These are phyloP conservation scores for Pheosia gnoma DNA, from an alignment of 2,888 invertebrate genomes.

Conservation along the genomic window DNA sequence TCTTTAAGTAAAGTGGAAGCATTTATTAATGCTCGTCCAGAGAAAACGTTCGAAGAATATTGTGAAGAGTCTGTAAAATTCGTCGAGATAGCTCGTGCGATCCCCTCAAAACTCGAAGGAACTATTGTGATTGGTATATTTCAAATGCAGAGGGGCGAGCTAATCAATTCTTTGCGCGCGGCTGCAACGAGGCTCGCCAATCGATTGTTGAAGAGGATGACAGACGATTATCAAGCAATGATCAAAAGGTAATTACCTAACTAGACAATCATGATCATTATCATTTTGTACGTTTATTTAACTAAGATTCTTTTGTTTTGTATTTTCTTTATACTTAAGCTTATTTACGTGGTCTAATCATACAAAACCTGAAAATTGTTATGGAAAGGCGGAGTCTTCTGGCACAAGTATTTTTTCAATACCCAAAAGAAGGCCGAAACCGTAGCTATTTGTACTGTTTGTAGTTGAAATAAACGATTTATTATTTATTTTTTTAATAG, in stretches of 20 bases:
- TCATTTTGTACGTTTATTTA: too few species aligned
- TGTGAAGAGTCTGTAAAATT: slow-evolving; percentile 85
- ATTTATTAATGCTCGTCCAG: slow-evolving; percentile 87
- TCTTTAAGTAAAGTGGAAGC: slow-evolving; percentile 85
- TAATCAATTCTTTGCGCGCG: slow-evolving; percentile 88
- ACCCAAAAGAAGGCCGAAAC: too few species aligned
- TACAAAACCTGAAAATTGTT: too few species aligned
- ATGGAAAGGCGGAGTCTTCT: too few species aligned
- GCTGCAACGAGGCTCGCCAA: slow-evolving; percentile 88
- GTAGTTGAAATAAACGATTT: too few species aligned
- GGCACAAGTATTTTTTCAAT: too few species aligned
- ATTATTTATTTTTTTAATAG: too few species aligned
- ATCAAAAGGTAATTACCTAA: slow-evolving; percentile 86
- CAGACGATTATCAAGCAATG: slow-evolving; percentile 90
- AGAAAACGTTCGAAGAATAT: slow-evolving; percentile 86
- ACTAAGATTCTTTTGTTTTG: too few species aligned
- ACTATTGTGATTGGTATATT: slow-evolving; percentile 92
- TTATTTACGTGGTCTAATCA: too few species aligned
- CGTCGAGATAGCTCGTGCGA: slow-evolving; percentile 84
- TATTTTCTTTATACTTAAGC: too few species aligned
- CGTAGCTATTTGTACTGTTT: too few species aligned
- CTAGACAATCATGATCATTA: too few species aligned
- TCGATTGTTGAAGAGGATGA: slow-evolving; percentile 89
- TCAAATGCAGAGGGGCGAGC: slow-evolving; percentile 91
- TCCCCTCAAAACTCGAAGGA: slow-evolving; percentile 85